Conservation (phyloP, 1,140 invertebrate genomes). For the Dinoponera quadriceps region DNA sequence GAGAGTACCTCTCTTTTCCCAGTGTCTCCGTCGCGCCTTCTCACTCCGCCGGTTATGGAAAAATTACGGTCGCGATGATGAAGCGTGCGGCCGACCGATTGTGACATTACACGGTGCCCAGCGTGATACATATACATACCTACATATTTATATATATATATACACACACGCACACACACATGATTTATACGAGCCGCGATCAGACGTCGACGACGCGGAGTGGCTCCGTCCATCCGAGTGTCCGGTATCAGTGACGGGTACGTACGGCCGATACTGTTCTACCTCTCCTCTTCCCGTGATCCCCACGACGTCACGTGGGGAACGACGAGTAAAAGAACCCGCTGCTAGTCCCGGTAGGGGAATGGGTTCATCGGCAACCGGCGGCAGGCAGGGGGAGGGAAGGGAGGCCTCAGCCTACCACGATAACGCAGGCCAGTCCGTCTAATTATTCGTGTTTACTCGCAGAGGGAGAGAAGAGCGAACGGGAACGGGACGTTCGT, state of each 20-base stretch:
- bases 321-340: constrained; percentile 5
- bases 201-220: neutral
- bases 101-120: neutral
- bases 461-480: constrained; percentile 75
- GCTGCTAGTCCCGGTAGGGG: constrained; percentile 17
- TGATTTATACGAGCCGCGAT: neutral
- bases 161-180: neutral
- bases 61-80: neutral
- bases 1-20: neutral
- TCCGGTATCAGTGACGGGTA: neutral
- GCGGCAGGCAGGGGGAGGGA: constrained; percentile 30
- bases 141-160: no score
- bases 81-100: constrained; percentile 5
- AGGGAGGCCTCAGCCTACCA: constrained; percentile 61
- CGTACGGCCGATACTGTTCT: neutral
- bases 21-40: neutral
- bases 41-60: neutral
- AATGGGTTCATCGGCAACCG: neutral
- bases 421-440: constrained; percentile 75
- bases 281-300: neutral
- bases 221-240: neutral
- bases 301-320: neutral
- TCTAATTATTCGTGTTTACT: constrained; percentile 83
- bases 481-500: constrained; percentile 41
- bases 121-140: no score